Evolutionary conservation across 2,888 invertebrate species (phyloP).

Genomic region (Euplexia lucipara): DNA sequence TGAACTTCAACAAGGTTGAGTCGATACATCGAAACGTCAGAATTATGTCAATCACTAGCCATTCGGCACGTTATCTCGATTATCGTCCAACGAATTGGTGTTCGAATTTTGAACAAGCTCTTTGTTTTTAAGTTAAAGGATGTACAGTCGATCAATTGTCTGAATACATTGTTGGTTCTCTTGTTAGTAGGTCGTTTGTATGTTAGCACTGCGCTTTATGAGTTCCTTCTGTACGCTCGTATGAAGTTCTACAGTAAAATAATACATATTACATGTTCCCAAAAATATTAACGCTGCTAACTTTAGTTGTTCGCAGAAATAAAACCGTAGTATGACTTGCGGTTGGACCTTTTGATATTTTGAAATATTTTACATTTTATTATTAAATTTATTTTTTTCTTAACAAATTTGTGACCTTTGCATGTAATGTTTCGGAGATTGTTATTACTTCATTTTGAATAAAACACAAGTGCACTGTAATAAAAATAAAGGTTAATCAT

Average conservation of each 20-base stretch:
- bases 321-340: constrained; percentile 5
- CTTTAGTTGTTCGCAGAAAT: constrained; percentile 37
- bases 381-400: constrained; percentile 9
- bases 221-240: constrained; percentile 6
- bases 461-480: constrained; percentile 37
- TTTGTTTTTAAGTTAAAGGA: constrained; percentile 59
- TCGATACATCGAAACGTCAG: constrained; percentile 52
- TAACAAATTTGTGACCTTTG: constrained; percentile 42
- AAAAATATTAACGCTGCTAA: constrained; percentile 31
- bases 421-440: constrained; percentile 31
- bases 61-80: constrained; percentile 43
- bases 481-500: constrained; percentile 38
- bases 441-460: constrained; percentile 35
- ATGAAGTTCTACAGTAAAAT: constrained; percentile 26
- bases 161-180: constrained; percentile 54
- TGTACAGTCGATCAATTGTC: constrained; percentile 58
- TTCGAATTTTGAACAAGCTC: constrained; percentile 49
- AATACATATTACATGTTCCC: constrained; percentile 31
- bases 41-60: constrained; percentile 58
- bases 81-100: constrained; percentile 43
- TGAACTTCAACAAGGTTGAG: constrained; percentile 67
- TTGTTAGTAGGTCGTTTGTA: constrained; percentile 39
- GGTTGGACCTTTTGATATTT: constrained; percentile 20
- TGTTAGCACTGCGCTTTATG: constrained; percentile 36
- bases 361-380: constrained; percentile 4